A percentile compares a stretch with the other conserved stretches of the same genome.
These are phyloP conservation scores for Gryon sp. DNA, from an alignment of 1,140 invertebrate species.

Conservation along the genomic window DNA sequence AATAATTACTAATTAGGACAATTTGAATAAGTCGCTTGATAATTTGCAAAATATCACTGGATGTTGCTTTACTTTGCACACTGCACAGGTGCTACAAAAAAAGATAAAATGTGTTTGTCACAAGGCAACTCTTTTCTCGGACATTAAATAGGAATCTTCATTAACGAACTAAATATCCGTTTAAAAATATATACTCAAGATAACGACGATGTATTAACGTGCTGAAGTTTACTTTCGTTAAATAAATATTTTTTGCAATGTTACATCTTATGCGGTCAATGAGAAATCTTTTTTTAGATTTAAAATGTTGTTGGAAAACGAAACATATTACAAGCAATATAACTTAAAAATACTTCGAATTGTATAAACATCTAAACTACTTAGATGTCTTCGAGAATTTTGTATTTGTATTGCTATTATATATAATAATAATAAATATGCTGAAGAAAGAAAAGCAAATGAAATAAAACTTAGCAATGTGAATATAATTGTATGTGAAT, in stretches of 20 bases:
- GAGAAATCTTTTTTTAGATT: too few relatives aligned
- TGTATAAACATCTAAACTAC: too few relatives aligned
- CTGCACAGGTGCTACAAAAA: constrained; percentile 13
- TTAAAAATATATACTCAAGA: constrained; percentile 6
- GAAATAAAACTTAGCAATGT: too few relatives aligned
- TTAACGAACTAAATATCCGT: constrained; percentile 14
- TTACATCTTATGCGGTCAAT: too few relatives aligned
- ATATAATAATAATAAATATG: too few relatives aligned
- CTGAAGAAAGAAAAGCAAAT: too few relatives aligned
- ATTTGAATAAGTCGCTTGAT: constrained; percentile 1
- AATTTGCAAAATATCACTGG: constrained; percentile 14
- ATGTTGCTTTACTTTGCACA: constrained; percentile 6
- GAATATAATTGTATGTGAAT: too few relatives aligned
- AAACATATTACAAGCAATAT: too few relatives aligned
- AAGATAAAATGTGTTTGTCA: not conserved
- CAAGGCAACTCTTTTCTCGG: constrained; percentile 1
- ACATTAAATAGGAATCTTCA: constrained; percentile 16
- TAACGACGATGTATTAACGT: not conserved
- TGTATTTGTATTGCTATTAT: too few relatives aligned
- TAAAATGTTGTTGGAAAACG: not conserved
- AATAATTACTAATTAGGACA: constrained; percentile 21
- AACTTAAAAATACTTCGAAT: too few relatives aligned
- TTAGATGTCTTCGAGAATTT: too few relatives aligned
- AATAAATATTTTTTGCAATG: constrained; percentile 10
- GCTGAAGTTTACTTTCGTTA: not conserved